Evolutionary conservation across 2,888 invertebrate species (phyloP).

Genomic region (Proisotoma minuta): DNA sequence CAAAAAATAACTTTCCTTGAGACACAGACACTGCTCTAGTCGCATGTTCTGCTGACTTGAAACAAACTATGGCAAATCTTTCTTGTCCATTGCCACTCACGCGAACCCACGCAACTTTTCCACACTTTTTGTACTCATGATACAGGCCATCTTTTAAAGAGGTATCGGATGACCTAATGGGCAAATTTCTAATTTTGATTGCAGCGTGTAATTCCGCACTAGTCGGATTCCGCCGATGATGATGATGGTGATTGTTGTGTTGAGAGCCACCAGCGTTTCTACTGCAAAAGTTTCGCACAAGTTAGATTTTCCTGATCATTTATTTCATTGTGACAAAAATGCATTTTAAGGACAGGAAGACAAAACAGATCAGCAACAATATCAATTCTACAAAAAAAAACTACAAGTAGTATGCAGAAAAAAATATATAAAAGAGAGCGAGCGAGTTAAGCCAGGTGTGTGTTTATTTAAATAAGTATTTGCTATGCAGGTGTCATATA

Average conservation of each 20-base stretch:
- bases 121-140: slow-evolving; percentile 98
- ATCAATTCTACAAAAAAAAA: too few relatives aligned
- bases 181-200: slow-evolving; percentile 74
- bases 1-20: slow-evolving; percentile 94
- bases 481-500: too few relatives aligned
- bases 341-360: background rate
- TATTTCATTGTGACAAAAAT: background rate
- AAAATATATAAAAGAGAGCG: too few relatives aligned
- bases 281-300: slow-evolving; percentile 34
- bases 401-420: too few relatives aligned
- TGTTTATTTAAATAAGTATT: too few relatives aligned
- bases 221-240: slow-evolving; percentile 37
- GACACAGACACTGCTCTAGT: slow-evolving; percentile 93
- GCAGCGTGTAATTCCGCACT: slow-evolving; percentile 41
- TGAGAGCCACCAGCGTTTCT: slow-evolving; percentile 31
- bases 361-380: too few relatives aligned
- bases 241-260: slow-evolving; percentile 40
- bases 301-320: slow-evolving; percentile 10
- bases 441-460: too few relatives aligned
- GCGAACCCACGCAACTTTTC: slow-evolving; percentile 92
- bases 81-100: slow-evolving; percentile 87
- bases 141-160: slow-evolving; percentile 88
- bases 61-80: slow-evolving; percentile 89
- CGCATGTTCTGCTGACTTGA: slow-evolving; percentile 95
- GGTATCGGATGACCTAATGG: slow-evolving; percentile 66